Evolutionary conservation across 64 coral and sea anemone species (phyloP).

Genomic region (Pachyseris speciosa): DNA sequence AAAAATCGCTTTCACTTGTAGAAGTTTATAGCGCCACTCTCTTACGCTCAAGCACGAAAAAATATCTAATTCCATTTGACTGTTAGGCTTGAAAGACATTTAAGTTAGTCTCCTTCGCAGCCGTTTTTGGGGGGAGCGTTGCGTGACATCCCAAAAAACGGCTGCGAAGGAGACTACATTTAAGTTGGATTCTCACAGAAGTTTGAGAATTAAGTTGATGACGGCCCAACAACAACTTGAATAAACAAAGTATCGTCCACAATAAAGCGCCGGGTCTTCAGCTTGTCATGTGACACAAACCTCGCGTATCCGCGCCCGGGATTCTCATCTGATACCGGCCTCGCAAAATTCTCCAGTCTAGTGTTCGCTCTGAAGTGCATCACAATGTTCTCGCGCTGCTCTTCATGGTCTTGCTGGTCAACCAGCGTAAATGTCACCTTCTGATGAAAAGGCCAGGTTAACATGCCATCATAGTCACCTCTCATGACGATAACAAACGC

Average conservation of each 20-base stretch:
- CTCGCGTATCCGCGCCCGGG: neutral
- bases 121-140: too few relatives aligned
- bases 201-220: neutral
- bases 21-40: too few relatives aligned
- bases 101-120: too few relatives aligned
- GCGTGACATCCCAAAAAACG: too few relatives aligned
- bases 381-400: slow-evolving; percentile 38
- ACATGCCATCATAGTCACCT: slow-evolving; percentile 59
- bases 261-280: slow-evolving; percentile 26
- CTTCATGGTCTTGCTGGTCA: slow-evolving; percentile 30
- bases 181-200: neutral
- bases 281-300: slow-evolving; percentile 59
- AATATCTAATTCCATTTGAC: too few relatives aligned
- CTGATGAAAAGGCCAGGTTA: slow-evolving; percentile 62
- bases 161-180: neutral
- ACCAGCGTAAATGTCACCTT: slow-evolving; percentile 59
- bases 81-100: too few relatives aligned
- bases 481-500: slow-evolving; percentile 65
- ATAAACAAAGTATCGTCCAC: slow-evolving; percentile 63
- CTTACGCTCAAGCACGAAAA: too few relatives aligned
- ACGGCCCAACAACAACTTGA: slow-evolving; percentile 12
- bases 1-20: too few relatives aligned
- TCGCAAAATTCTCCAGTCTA: slow-evolving; percentile 21
- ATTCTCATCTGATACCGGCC: slow-evolving; percentile 36
- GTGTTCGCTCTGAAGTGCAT: slow-evolving; percentile 40